phyloP scores from a whole-genome alignment of 2,797 vertebrate species.

The Siniperca undulata region DNA sequence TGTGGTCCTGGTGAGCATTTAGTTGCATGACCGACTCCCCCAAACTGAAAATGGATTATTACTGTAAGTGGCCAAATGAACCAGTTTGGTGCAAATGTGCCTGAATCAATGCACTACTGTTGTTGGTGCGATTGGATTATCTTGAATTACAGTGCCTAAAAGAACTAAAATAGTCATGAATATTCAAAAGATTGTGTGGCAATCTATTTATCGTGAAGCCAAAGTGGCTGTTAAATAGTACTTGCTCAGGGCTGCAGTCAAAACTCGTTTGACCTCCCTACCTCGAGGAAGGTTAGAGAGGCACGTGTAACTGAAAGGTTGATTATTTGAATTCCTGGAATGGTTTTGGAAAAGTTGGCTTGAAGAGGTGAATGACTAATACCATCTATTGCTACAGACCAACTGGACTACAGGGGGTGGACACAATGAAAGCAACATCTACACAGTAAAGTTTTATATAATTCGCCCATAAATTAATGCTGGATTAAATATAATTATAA shows the following conservation, averaged over 20 bases:
- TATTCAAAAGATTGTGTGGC: background rate
- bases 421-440: background rate
- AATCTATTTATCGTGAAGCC: background rate
- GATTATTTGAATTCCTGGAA: constrained; percentile 8
- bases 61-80: background rate
- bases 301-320: background rate
- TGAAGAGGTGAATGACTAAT: background rate
- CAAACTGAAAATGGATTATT: background rate
- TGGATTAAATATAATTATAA: background rate
- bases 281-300: background rate
- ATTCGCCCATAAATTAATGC: too few relatives aligned
- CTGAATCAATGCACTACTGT: too few relatives aligned
- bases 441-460: background rate
- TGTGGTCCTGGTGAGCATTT: background rate
- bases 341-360: background rate
- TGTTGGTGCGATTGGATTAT: constrained; percentile 13
- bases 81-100: background rate
- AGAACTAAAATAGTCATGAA: constrained; percentile 7
- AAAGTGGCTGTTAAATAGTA: background rate
- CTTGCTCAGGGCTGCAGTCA: background rate
- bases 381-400: background rate
- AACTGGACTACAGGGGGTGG: background rate
- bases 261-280: background rate
- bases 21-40: background rate
- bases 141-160: background rate